These are phyloP conservation scores for Labeo catla DNA, from an alignment of 2,113 vertebrate species.

Conservation along the genomic window DNA sequence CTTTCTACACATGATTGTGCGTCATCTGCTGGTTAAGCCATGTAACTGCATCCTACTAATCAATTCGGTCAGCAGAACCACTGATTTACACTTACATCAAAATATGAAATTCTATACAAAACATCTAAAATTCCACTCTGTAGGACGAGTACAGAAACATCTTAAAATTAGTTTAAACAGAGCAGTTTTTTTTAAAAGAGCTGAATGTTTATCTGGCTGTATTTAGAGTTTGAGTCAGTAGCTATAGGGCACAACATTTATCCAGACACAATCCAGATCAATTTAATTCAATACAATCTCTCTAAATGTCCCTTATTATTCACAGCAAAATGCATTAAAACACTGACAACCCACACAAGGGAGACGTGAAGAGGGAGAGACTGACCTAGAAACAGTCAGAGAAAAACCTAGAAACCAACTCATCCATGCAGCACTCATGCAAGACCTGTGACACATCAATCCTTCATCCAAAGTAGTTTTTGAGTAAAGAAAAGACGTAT, in stretches of 20 bases:
- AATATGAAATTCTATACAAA: not conserved
- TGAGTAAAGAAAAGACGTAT: not conserved
- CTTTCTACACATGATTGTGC: slow-evolving; percentile 64
- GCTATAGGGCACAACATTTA: not conserved
- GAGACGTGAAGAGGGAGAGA: slow-evolving; percentile 8
- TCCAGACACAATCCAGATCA: slow-evolving; percentile 8
- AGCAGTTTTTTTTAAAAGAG: not conserved
- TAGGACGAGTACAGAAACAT: not conserved
- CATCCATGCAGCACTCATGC: slow-evolving; percentile 2
- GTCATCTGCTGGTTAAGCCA: slow-evolving; percentile 80
- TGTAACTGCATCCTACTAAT: slow-evolving; percentile 51
- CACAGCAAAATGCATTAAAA: slow-evolving; percentile 27
- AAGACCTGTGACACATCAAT: not conserved
- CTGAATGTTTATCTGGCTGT: not conserved
- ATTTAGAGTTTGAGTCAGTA: not conserved
- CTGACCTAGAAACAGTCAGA: slow-evolving; percentile 33
- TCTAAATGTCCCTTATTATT: slow-evolving; percentile 33
- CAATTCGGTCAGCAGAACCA: not conserved
- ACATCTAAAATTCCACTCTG: not conserved
- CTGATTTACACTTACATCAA: not conserved
- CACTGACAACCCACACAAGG: slow-evolving; percentile 22
- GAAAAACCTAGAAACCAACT: slow-evolving; percentile 5
- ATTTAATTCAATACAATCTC: slow-evolving; percentile 4
- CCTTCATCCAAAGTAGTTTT: not conserved
- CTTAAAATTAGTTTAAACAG: not conserved